Evolutionary conservation across 53 echinoderm and acorn worm genomes (phyloP).

Genomic region (Actinopyga echinites): DNA sequence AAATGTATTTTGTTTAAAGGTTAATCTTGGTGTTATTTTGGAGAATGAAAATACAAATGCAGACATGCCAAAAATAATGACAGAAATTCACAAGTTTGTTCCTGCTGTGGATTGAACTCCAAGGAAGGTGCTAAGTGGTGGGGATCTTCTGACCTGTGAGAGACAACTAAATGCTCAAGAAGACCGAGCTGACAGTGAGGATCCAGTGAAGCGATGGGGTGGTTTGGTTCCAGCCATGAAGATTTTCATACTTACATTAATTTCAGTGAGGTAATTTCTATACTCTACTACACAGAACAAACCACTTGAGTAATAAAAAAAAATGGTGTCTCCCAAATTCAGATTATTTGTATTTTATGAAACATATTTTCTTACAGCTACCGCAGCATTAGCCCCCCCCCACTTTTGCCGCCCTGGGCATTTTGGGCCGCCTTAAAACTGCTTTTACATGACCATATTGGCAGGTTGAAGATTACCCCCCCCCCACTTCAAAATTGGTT

Average conservation of each 20-base stretch:
- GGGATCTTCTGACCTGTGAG: slow-evolving; percentile 41
- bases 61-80: slow-evolving; percentile 26
- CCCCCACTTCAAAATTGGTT: too few relatives aligned
- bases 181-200: slow-evolving; percentile 10
- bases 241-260: slow-evolving; percentile 28
- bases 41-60: slow-evolving; percentile 20
- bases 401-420: too few relatives aligned
- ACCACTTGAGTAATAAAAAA: too few relatives aligned
- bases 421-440: too few relatives aligned
- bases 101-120: slow-evolving; percentile 16
- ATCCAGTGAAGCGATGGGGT: slow-evolving; percentile 24
- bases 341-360: too few relatives aligned
- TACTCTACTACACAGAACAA: too few relatives aligned
- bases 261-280: slow-evolving; percentile 21
- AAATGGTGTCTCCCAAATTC: too few relatives aligned
- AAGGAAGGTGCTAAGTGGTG: neutral
- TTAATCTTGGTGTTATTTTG: slow-evolving; percentile 13
- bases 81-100: slow-evolving; percentile 7
- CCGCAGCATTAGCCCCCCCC: too few relatives aligned
- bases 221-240: slow-evolving; percentile 10
- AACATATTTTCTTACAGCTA: too few relatives aligned
- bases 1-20: neutral
- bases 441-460: too few relatives aligned
- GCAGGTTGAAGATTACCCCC: too few relatives aligned
- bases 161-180: slow-evolving; percentile 24